Percentiles rank a stretch among this genome's conserved stretches.
These are phyloP conservation scores for Triops longicaudatus DNA, from an alignment of 1,140 invertebrate genomes.

Conservation along the genomic window DNA sequence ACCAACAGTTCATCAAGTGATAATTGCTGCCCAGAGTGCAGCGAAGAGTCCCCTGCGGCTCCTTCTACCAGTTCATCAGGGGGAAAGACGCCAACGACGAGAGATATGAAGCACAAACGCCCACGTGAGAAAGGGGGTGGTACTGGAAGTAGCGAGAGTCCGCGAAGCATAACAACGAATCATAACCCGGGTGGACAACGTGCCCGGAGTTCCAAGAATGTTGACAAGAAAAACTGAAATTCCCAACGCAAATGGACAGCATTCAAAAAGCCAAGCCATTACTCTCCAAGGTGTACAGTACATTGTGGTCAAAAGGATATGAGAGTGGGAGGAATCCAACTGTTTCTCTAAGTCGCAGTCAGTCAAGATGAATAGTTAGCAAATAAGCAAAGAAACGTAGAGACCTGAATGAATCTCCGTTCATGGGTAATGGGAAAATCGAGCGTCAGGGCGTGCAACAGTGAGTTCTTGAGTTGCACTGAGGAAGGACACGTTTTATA, in stretches of 20 bases:
- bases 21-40: slow-evolving; percentile 34
- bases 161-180: not conserved
- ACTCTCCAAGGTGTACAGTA: not conserved
- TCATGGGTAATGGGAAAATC: not conserved
- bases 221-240: not conserved
- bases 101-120: slow-evolving; percentile 18
- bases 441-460: not conserved
- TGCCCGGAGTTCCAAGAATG: not conserved
- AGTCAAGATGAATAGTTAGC: not conserved
- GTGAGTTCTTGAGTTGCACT: not conserved
- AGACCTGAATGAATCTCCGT: slow-evolving; percentile 12
- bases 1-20: slow-evolving; percentile 30
- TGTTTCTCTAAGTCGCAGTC: slow-evolving; percentile 6
- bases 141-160: not conserved
- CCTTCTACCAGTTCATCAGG: not conserved
- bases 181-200: not conserved
- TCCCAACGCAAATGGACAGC: not conserved
- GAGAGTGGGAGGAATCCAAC: slow-evolving; percentile 1
- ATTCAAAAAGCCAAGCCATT: not conserved
- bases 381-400: not conserved
- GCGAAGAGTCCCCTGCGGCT: slow-evolving; percentile 2
- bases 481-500: not conserved
- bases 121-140: slow-evolving; percentile 9
- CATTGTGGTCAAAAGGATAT: not conserved
- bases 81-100: not conserved